These are phyloP conservation scores for Bombyx mandarina DNA, from an alignment of 1,140 invertebrate species.

Conservation along the genomic window DNA sequence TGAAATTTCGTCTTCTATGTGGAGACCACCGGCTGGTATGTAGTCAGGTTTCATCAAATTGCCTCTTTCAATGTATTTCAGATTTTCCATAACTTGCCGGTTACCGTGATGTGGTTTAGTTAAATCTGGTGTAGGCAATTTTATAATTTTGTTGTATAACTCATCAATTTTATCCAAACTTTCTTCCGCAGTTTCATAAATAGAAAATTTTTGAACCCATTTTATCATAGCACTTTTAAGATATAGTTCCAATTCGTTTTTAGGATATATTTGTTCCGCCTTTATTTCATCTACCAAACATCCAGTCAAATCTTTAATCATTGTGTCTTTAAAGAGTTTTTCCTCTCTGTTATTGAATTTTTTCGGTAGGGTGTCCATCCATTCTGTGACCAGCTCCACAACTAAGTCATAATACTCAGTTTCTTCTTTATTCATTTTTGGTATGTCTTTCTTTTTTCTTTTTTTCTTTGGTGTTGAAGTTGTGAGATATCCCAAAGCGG, in stretches of 20 bases:
- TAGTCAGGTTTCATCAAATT: constrained; percentile 6
- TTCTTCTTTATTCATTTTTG: constrained; percentile 21
- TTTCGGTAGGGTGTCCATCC: constrained; percentile 28
- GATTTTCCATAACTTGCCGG: constrained; percentile 14
- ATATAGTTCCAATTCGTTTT: constrained; percentile 15
- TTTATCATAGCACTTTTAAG: constrained; percentile 18
- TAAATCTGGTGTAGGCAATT: constrained; percentile 11
- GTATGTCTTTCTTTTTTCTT: constrained; percentile 9
- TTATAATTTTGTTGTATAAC: not conserved
- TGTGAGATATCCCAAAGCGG: constrained; percentile 2
- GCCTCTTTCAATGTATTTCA: constrained; percentile 10
- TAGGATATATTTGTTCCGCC: constrained; percentile 19
- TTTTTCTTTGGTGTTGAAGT: constrained; percentile 21
- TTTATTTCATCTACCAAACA: constrained; percentile 34
- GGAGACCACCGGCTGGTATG: constrained; percentile 14
- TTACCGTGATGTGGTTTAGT: constrained; percentile 18
- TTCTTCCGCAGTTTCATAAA: not conserved
- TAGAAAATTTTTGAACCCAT: constrained; percentile 21
- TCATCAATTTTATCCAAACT: not conserved
- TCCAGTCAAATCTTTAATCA: constrained; percentile 28
- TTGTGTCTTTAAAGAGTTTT: constrained; percentile 15
- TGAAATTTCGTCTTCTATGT: constrained; percentile 30
- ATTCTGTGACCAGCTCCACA: constrained; percentile 17
- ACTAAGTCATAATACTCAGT: constrained; percentile 21
- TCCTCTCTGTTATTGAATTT: constrained; percentile 15